phyloP scores from a whole-genome alignment of 2,888 invertebrate species.

The Molanna angustata region DNA sequence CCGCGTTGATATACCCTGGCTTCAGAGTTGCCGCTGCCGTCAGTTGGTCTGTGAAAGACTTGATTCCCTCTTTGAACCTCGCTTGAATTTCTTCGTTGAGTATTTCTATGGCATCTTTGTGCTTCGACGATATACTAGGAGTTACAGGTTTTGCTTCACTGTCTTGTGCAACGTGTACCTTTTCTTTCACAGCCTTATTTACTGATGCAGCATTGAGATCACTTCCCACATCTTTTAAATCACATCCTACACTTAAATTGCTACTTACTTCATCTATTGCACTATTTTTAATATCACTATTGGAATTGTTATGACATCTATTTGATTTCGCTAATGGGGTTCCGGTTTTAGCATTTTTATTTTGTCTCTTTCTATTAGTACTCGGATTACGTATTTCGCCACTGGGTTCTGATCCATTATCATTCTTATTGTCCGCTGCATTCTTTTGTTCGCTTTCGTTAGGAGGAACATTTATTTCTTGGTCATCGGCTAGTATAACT shows the following conservation, averaged over 20 bases:
- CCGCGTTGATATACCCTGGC: constrained; percentile 30
- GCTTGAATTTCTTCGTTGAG: constrained; percentile 32
- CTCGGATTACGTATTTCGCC: constrained; percentile 19
- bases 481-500: constrained; percentile 3
- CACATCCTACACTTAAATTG: constrained; percentile 4
- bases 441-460: constrained; percentile 14
- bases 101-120: constrained; percentile 31
- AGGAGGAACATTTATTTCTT: constrained; percentile 2
- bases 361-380: constrained; percentile 25
- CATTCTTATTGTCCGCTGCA: constrained; percentile 4
- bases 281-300: constrained; percentile 30
- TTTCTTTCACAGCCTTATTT: constrained; percentile 44
- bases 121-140: constrained; percentile 10
- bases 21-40: constrained; percentile 27
- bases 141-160: constrained; percentile 14
- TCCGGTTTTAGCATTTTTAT: constrained; percentile 23
- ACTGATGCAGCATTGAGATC: constrained; percentile 33
- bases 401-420: constrained; percentile 14
- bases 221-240: constrained; percentile 3
- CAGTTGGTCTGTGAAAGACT: constrained; percentile 30
- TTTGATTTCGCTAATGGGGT: constrained; percentile 8
- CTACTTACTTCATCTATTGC: constrained; percentile 11
- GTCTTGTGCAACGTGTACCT: constrained; percentile 6
- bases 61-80: constrained; percentile 34
- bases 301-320: constrained; percentile 11